phyloP scores from a whole-genome alignment of 2,797 vertebrate species.

The Poeciliopsis turneri region DNA sequence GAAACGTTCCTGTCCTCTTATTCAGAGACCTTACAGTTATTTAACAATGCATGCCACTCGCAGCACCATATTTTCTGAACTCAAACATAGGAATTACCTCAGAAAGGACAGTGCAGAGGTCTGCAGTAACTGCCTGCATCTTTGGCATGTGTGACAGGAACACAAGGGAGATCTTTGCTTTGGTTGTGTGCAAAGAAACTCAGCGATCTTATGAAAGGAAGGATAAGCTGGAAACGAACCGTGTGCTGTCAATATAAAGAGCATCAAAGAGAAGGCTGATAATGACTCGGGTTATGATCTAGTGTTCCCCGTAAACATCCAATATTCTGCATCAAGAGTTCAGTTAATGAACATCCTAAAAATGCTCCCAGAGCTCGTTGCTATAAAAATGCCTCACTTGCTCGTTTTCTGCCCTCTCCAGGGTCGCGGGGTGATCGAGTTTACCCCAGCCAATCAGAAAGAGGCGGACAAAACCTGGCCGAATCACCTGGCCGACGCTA shows the following conservation, averaged over 20 bases:
- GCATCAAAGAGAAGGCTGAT: slow-evolving; percentile 36
- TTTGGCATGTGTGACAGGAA: slow-evolving; percentile 59
- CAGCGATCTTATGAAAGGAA: slow-evolving; percentile 54
- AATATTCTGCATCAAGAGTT: slow-evolving; percentile 49
- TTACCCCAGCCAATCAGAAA: not conserved
- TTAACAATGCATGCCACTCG: slow-evolving; percentile 38
- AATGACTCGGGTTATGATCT: slow-evolving; percentile 39
- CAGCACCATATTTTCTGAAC: slow-evolving; percentile 31
- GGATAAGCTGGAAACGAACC: slow-evolving; percentile 33
- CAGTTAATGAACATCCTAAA: slow-evolving; percentile 33
- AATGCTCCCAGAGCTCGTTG: slow-evolving; percentile 5
- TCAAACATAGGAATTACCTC: slow-evolving; percentile 55
- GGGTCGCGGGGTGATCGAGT: not conserved
- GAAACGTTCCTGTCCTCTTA: slow-evolving; percentile 36
- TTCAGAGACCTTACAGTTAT: slow-evolving; percentile 36
- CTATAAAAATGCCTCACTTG: slow-evolving; percentile 1
- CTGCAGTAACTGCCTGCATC: slow-evolving; percentile 51
- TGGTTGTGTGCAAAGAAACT: slow-evolving; percentile 58
- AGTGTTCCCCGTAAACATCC: slow-evolving; percentile 36
- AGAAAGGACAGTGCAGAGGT: slow-evolving; percentile 31
- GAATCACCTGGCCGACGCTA: no score
- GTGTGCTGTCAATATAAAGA: slow-evolving; percentile 20
- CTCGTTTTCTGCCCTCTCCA: slow-evolving; percentile 12
- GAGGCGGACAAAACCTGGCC: not conserved
- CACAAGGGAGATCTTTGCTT: slow-evolving; percentile 85